Conservation (phyloP, 1,140 invertebrate genomes). For the Trachymyrmex cornetzi region DNA sequence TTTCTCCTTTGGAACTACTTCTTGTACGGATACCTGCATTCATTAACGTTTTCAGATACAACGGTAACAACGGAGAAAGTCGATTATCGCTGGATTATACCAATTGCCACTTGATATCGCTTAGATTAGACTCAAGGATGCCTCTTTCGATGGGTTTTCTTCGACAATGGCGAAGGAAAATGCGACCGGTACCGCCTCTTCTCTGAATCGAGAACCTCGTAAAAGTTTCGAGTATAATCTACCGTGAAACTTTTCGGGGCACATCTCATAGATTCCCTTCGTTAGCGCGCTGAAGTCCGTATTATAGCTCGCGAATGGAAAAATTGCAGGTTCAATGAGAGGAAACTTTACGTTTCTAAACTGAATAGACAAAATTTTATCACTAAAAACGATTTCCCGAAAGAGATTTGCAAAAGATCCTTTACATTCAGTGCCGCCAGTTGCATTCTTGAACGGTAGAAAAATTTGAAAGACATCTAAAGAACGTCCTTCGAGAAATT, state of each 20-base stretch:
- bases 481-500: conserved; percentile 20
- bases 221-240: conserved; percentile 60
- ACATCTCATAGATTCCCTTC: conserved; percentile 2
- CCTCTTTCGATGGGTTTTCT: conserved; percentile 29
- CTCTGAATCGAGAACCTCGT: conserved; percentile 26
- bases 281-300: conserved; percentile 32
- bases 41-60: conserved; percentile 44
- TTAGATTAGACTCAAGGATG: conserved; percentile 47
- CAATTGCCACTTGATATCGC: conserved; percentile 59
- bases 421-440: neutral
- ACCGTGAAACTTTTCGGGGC: conserved; percentile 44
- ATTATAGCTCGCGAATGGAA: neutral
- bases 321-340: conserved; percentile 37
- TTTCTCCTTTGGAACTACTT: neutral
- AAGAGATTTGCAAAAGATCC: neutral
- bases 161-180: conserved; percentile 27
- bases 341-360: conserved; percentile 27
- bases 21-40: neutral
- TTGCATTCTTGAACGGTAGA: neutral
- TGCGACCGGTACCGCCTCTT: neutral
- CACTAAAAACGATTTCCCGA: neutral
- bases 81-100: conserved; percentile 60
- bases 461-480: neutral
- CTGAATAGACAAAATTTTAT: neutral
- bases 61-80: conserved; percentile 30